phyloP scores from a whole-genome alignment of 2,113 vertebrate genomes.

The Atrichornis clamosus region DNA sequence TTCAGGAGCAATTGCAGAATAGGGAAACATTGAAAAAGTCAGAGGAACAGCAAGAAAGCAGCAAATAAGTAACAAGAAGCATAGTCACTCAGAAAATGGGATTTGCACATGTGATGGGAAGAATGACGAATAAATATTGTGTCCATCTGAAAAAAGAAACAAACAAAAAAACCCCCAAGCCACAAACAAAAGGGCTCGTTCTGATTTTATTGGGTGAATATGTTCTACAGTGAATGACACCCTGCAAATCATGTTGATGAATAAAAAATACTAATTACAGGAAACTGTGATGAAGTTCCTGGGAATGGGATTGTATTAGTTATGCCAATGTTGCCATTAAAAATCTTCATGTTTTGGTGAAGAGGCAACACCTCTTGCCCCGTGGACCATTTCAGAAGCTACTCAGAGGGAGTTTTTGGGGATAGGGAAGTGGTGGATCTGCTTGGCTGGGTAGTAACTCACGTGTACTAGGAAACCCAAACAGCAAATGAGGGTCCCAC shows the following conservation, averaged over 20 bases:
- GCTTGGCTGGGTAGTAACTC: neutral
- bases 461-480: neutral
- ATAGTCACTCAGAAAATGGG: neutral
- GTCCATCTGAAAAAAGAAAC: neutral
- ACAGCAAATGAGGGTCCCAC: neutral
- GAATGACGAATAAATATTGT: neutral
- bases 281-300: neutral
- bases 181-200: neutral
- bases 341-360: neutral
- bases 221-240: neutral
- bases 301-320: neutral
- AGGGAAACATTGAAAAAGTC: slow-evolving; percentile 5
- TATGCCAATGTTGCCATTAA: neutral
- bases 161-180: neutral
- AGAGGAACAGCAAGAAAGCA: neutral
- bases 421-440: neutral
- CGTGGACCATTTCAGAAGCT: neutral
- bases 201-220: neutral
- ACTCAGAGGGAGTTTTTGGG: neutral
- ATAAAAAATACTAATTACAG: neutral
- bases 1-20: neutral
- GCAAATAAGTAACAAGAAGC: neutral
- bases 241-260: neutral
- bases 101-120: neutral
- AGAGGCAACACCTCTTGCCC: neutral